phyloP scores from a whole-genome alignment of 2,888 invertebrate genomes.

The Sarcophaga rosellei region DNA sequence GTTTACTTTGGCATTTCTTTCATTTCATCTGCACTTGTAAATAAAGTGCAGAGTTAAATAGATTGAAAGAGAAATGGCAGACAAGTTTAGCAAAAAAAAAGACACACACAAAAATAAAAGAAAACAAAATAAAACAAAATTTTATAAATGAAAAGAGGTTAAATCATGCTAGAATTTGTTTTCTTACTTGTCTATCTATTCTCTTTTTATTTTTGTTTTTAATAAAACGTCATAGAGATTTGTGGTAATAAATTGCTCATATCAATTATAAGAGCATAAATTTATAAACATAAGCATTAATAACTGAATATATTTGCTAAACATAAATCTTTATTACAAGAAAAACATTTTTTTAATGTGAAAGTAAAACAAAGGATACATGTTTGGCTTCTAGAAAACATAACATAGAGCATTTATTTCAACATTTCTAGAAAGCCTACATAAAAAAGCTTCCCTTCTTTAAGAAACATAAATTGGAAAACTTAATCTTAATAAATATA shows the following conservation, averaged over 20 bases:
- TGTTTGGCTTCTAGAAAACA: too few species aligned
- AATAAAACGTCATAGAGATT: conserved; percentile 27
- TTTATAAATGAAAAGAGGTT: conserved; percentile 18
- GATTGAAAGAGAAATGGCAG: conserved; percentile 52
- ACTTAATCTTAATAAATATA: too few species aligned
- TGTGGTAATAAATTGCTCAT: conserved; percentile 2
- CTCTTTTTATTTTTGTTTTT: neutral
- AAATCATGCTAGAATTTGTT: neutral
- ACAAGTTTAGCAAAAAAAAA: neutral
- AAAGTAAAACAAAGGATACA: too few species aligned
- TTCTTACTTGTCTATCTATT: neutral
- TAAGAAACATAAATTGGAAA: too few species aligned
- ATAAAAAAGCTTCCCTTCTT: neutral
- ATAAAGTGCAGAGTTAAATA: conserved; percentile 35
- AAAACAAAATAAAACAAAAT: neutral
- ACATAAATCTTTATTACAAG: too few species aligned
- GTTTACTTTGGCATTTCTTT: conserved; percentile 63
- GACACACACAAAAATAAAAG: neutral
- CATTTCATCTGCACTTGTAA: conserved; percentile 49
- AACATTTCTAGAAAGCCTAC: neutral
- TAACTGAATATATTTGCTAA: too few species aligned
- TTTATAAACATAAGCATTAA: neutral
- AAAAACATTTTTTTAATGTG: too few species aligned
- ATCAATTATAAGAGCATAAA: conserved; percentile 31
- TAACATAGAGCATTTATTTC: too few species aligned